Conservation (phyloP, 2,113 vertebrate species). For the Calonectris borealis region DNA sequence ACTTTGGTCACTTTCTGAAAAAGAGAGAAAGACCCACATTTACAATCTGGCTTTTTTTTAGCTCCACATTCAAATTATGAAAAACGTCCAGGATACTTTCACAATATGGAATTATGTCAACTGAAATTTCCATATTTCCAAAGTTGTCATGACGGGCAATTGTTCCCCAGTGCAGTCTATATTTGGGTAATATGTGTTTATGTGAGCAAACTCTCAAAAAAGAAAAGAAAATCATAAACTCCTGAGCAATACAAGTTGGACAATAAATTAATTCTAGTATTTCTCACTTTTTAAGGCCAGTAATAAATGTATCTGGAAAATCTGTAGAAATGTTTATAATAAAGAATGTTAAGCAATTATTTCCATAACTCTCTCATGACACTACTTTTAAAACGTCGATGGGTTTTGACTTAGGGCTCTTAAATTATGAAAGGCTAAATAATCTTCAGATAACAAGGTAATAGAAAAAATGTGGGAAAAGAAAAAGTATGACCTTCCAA, state of each 20-base stretch:
- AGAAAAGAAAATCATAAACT: not conserved
- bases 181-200: not conserved
- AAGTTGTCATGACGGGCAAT: not conserved
- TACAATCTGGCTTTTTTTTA: not conserved
- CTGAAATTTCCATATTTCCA: not conserved
- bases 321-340: not conserved
- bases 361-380: not conserved
- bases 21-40: not conserved
- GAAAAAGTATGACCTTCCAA: not conserved
- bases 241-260: not conserved
- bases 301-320: not conserved
- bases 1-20: not conserved
- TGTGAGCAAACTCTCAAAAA: not conserved
- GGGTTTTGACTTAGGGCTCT: not conserved
- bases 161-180: not conserved
- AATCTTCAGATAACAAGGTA: not conserved
- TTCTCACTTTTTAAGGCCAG: not conserved
- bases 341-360: not conserved
- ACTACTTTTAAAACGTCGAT: not conserved
- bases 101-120: not conserved
- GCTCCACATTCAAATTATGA: not conserved
- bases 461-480: not conserved
- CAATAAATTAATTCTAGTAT: not conserved
- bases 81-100: not conserved
- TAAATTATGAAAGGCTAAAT: not conserved